A percentile compares a stretch with the other conserved stretches of the same genome.
These are phyloP conservation scores for Colinus virginianus DNA, from an alignment of 2,113 vertebrate genomes.

Conservation along the genomic window DNA sequence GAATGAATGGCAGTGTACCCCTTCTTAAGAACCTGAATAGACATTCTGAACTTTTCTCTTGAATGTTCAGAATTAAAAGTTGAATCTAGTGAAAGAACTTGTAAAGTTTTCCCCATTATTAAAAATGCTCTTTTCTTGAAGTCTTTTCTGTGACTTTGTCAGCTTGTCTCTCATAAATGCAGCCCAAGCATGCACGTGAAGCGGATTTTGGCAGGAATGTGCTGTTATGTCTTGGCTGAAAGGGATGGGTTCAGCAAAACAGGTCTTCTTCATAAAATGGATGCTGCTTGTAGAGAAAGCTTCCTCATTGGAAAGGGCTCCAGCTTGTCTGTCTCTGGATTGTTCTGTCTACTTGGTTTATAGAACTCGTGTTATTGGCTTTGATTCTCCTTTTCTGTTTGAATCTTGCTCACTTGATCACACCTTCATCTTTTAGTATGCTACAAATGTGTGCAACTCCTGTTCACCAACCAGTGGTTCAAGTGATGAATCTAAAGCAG, in stretches of 20 bases:
- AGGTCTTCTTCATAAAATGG: neutral
- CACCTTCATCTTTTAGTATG: neutral
- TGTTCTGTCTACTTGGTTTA: neutral
- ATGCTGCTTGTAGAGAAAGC: neutral
- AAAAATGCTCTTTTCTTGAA: neutral
- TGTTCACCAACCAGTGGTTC: neutral
- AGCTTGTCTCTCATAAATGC: neutral
- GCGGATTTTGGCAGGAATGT: neutral
- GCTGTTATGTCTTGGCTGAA: neutral
- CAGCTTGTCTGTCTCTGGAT: neutral
- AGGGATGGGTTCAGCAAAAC: neutral
- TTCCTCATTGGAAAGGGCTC: neutral
- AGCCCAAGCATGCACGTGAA: neutral
- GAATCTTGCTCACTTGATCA: neutral
- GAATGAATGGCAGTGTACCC: neutral
- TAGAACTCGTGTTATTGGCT: neutral
- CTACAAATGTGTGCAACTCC: neutral
- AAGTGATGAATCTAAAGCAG: neutral
- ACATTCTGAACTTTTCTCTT: neutral
- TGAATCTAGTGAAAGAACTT: neutral
- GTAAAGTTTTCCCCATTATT: neutral
- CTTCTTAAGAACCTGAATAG: neutral
- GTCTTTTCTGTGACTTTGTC: neutral
- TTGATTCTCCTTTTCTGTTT: neutral
- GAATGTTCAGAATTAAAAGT: neutral